Evolutionary conservation across 2,888 invertebrate genomes (phyloP).

Genomic region (Plutella xylostella): DNA sequence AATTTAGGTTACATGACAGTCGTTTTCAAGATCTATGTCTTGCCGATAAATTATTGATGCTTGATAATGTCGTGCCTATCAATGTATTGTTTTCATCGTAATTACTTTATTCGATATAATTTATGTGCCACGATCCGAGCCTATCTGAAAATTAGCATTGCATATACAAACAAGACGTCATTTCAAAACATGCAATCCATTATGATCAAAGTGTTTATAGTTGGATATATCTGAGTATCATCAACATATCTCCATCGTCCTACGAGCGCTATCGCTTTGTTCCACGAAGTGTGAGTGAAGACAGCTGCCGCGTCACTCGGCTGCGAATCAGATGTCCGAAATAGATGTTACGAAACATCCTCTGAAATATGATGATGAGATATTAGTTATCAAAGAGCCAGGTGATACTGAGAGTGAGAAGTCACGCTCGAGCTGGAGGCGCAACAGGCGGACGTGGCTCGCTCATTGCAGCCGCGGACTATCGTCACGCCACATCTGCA

Average conservation of each 20-base stretch:
- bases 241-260: not conserved
- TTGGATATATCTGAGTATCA: not conserved
- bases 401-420: not conserved
- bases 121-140: not conserved
- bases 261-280: conserved; percentile 1
- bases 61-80: too few relatives aligned
- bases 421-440: not conserved
- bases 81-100: too few relatives aligned
- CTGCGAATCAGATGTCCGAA: conserved; percentile 1
- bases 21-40: too few relatives aligned
- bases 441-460: not conserved
- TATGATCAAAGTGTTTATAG: not conserved
- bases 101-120: conserved; percentile 14
- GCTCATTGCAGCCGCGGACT: not conserved
- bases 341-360: conserved; percentile 2
- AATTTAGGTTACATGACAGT: too few relatives aligned
- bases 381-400: not conserved
- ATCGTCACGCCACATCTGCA: conserved; percentile 3
- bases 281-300: conserved; percentile 1
- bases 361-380: not conserved
- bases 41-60: too few relatives aligned
- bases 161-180: not conserved
- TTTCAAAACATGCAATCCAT: not conserved
- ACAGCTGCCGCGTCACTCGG: not conserved
- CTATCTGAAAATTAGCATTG: not conserved